These are phyloP conservation scores for Kryptopterus vitreolus DNA, from an alignment of 2,797 vertebrate genomes.

Conservation along the genomic window DNA sequence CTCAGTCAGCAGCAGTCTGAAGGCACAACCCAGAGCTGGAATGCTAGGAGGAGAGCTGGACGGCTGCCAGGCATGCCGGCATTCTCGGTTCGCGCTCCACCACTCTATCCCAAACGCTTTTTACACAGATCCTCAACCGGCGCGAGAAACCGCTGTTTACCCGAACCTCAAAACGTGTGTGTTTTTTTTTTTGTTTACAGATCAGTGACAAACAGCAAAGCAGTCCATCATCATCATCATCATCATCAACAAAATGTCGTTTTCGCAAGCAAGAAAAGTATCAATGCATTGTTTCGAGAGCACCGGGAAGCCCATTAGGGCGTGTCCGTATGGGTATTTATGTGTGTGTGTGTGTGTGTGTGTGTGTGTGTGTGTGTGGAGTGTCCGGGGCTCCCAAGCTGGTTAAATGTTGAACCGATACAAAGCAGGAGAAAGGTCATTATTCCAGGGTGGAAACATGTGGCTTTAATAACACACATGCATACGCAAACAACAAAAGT, in stretches of 20 bases:
- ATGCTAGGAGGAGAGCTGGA: slow-evolving; percentile 53
- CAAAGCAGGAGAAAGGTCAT: slow-evolving; percentile 14
- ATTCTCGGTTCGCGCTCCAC: slow-evolving; percentile 44
- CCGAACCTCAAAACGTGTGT: neutral
- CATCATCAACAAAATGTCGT: neutral
- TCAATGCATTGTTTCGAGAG: neutral
- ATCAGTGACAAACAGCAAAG: neutral
- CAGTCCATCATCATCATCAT: neutral
- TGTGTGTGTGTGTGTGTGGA: slow-evolving; percentile 21
- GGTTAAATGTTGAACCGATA: slow-evolving; percentile 33
- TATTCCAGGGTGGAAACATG: slow-evolving; percentile 55
- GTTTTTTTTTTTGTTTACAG: neutral
- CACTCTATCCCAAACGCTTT: slow-evolving; percentile 48
- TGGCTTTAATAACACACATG: slow-evolving; percentile 60
- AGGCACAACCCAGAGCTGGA: slow-evolving; percentile 52
- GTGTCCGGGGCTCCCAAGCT: slow-evolving; percentile 38
- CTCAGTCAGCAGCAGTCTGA: slow-evolving; percentile 43
- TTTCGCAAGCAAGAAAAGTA: neutral
- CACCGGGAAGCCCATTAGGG: neutral
- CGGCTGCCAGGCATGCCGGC: slow-evolving; percentile 47
- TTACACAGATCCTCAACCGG: slow-evolving; percentile 24
- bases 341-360: no score
- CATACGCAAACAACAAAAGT: slow-evolving; percentile 38
- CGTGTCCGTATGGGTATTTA: neutral
- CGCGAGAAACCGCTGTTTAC: neutral